Evolutionary conservation across 2,797 vertebrate genomes (phyloP), one percentile per base, ranked within the genome.

Genomic region (Bovichtus variegatus): DNA sequence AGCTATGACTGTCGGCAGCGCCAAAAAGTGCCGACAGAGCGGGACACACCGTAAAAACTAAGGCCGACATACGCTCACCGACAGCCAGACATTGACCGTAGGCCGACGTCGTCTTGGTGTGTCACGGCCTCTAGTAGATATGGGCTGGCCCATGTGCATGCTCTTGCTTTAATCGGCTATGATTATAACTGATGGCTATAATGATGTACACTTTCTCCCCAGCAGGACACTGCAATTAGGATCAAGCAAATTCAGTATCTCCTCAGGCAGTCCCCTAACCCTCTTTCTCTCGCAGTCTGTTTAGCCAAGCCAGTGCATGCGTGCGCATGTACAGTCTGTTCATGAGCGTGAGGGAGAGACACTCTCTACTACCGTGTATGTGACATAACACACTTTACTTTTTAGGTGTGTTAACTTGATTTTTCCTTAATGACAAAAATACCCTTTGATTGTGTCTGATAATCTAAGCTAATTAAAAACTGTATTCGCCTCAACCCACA

Each of bases 121-220:
- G n/a, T n/a, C n/a, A n/a, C n/a, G n/a, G n/a, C n/a, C n/a, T n/a
- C 8, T 34, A 34, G 31, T 34, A 34, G 74, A 61, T 47, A 72
- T 25, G 71, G 62, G 31, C 64, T 46, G 75, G 66, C 78, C 86
- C 90, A 4, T 79, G 81, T 82, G 78, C 88, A 77, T 69, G 68
- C 85, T 84, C 82, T 65, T 86, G 89, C 92, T 93, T 91, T 96
- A 96, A 96, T 96, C 91, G 92, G 85, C 88, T 88, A 91, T 96
- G 94, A 97, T 97, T 96, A 94, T 90, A 92, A 91, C 93, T 96
- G 96, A 97, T 96, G 95, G 94, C 91, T 94, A 88, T 94, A 95
- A 95, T 95, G 96, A 96, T 95, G 93, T 88, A 86, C 88, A 91
- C 92, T 96, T 96, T 94, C 93, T 93, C 93, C 93, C 79, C 93